Base-by-base conservation (phyloP, 2,113 vertebrate species). In the Oostethus manadensis region DNA sequence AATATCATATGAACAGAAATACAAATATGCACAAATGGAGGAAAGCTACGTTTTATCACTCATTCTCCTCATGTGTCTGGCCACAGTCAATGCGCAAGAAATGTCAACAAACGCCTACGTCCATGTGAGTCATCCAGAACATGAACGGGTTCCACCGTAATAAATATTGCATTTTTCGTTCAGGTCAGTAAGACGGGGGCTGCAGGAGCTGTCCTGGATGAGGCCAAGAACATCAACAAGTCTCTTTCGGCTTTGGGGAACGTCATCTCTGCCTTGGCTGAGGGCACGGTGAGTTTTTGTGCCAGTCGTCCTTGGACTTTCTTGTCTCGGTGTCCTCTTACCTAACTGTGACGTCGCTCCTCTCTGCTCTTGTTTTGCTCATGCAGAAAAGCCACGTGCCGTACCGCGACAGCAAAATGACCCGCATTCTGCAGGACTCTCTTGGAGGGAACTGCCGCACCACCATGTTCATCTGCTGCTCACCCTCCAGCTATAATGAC, bases 221-320 rank as follows among this genome's bases (percentile, higher is more conserved):
- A 96, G 65, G 94, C 94, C 20, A 96, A 95, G 86, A 98, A 97
- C 70, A 98, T 98, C 78, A 98, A 98, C 86, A 96, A 96, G 80
- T 98, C 95, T 2, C 88, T 98, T 20, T 96, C 95, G 0, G 93
- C 95, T 3, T 84, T 98, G 56, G 94, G 95, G 51, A 98, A 98
- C 2, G 95, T 98, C 78, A 98, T 98, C 85, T 97, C 95, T 0
- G 93, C 94, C 0, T 79, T 98, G 90, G 94, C 95, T 0, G 95
- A 98, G 80, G 94, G 93, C 78, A 93, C 92, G 43, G 94, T 97
- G 77, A 90, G 92, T 29, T 13, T 54, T 33, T 33, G 29, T 33
- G 7, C 6, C 1, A 42, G n/a, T 18, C 22, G 20, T 54, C 0
- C 20, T 45, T 4, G 15, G 43, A 35, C 2, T 3, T 56, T n/a